Conservation (phyloP, 2,797 vertebrate species). For the Spinibarbus caldwelli region DNA sequence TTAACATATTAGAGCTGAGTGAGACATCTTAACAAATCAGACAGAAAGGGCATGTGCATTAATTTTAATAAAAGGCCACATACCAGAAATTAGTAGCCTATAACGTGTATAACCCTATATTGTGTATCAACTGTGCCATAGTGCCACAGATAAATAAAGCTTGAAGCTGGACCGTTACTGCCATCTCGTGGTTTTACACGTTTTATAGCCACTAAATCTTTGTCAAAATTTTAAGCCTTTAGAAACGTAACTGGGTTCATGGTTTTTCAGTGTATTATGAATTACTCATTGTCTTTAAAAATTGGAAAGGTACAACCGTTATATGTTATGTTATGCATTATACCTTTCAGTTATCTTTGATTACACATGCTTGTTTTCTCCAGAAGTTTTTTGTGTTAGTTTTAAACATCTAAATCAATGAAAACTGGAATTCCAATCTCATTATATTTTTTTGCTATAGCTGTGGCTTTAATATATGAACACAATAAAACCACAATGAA, state of each 20-base stretch:
- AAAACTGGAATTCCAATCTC: not conserved
- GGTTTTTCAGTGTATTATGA: not conserved
- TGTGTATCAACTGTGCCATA: no score
- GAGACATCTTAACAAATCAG: no score
- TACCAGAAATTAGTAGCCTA: no score
- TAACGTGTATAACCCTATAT: no score
- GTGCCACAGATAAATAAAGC: no score
- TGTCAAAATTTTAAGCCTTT: not conserved
- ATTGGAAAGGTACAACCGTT: not conserved
- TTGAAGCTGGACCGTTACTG: no score
- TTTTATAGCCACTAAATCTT: not conserved
- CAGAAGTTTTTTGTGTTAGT: not conserved
- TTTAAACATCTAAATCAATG: not conserved
- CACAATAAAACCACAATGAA: not conserved
- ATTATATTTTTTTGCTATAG: not conserved
- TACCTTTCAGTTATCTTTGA: not conserved
- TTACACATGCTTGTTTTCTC: not conserved
- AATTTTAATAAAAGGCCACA: no score
- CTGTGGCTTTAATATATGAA: no score
- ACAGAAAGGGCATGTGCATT: no score
- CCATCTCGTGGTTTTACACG: no score
- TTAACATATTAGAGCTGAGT: no score
- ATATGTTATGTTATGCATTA: not conserved
- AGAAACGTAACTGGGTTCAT: not conserved
- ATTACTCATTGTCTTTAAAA: not conserved